A percentile compares a stretch with the other conserved stretches of the same genome.
These are phyloP conservation scores for Leuciscus waleckii DNA, from an alignment of 2,797 vertebrate species.

Conservation along the genomic window DNA sequence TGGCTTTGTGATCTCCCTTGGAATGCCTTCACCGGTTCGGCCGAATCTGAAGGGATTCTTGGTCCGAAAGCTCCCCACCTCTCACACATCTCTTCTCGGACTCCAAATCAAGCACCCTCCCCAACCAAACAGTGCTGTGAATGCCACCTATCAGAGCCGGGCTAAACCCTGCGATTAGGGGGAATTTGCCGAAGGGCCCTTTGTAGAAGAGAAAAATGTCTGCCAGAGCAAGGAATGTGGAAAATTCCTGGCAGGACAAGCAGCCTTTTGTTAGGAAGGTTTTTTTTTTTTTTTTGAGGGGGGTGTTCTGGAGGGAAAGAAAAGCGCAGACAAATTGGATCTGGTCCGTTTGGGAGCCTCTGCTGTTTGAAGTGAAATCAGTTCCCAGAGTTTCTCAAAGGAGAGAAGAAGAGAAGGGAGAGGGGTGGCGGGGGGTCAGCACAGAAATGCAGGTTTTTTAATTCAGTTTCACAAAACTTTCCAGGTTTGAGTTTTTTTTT, in stretches of 20 bases:
- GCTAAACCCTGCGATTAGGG: conserved; percentile 93
- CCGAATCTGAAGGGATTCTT: conserved; percentile 84
- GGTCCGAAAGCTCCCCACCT: conserved; percentile 37
- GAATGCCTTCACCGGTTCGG: conserved; percentile 80
- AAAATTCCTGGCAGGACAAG: conserved; percentile 96
- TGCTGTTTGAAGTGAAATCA: conserved; percentile 88
- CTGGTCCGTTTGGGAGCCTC: conserved; percentile 76
- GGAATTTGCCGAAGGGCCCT: conserved; percentile 93
- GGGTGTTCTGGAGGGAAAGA: conserved; percentile 90
- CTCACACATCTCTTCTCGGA: conserved; percentile 68
- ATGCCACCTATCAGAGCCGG: conserved; percentile 91
- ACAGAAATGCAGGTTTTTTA: conserved; percentile 67
- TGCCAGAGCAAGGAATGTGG: conserved; percentile 93
- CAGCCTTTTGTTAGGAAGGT: conserved; percentile 89
- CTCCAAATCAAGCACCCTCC: conserved; percentile 70
- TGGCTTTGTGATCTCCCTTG: conserved; percentile 81
- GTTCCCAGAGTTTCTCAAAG: conserved; percentile 75
- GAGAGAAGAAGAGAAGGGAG: conserved; percentile 50
- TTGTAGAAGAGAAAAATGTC: conserved; percentile 96
- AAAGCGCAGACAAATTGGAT: conserved; percentile 90
- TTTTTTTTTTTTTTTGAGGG: conserved; percentile 54
- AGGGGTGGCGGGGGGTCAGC: conserved; percentile 34
- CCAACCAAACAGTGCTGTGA: conserved; percentile 87
- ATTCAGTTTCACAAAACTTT: conserved; percentile 61
- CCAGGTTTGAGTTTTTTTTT: conserved; percentile 1